A percentile compares a stretch with the other conserved stretches of the same genome.
These are phyloP conservation scores for Tachina grossa DNA, from an alignment of 2,888 invertebrate species.

Conservation along the genomic window DNA sequence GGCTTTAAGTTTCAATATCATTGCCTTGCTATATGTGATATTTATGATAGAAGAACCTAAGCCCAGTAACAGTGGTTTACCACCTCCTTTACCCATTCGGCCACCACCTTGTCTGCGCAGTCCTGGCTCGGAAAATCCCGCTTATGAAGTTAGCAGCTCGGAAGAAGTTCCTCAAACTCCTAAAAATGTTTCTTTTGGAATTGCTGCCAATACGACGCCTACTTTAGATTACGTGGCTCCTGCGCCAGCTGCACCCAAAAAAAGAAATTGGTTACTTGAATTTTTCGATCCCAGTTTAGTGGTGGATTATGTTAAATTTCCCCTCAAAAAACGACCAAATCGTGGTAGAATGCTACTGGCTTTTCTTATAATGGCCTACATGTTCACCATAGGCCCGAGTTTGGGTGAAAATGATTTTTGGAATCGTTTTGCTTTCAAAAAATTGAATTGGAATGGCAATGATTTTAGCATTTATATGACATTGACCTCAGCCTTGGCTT, in stretches of 20 bases:
- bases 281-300: constrained; percentile 82
- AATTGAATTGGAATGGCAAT: constrained; percentile 82
- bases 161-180: constrained; percentile 73
- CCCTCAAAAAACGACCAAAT: constrained; percentile 78
- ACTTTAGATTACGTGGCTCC: constrained; percentile 38
- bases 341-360: constrained; percentile 78
- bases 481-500: constrained; percentile 78
- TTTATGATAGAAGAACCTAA: constrained; percentile 80
- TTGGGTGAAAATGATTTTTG: constrained; percentile 81
- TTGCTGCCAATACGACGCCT: constrained; percentile 73
- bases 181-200: constrained; percentile 78
- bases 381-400: constrained; percentile 79
- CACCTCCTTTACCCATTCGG: constrained; percentile 71
- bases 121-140: constrained; percentile 76
- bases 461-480: constrained; percentile 80
- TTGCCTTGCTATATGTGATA: constrained; percentile 80
- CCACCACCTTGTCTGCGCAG: constrained; percentile 55
- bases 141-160: constrained; percentile 76
- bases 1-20: constrained; percentile 79
- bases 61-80: constrained; percentile 63
- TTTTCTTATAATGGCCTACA: constrained; percentile 78
- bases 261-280: constrained; percentile 75
- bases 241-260: background rate
- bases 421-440: constrained; percentile 80
- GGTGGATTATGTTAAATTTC: constrained; percentile 79